A percentile compares a stretch with the other conserved stretches of the same genome.
Conservation (phyloP, 2,797 vertebrate genomes). For the Tokudaia muenninki region DNA sequence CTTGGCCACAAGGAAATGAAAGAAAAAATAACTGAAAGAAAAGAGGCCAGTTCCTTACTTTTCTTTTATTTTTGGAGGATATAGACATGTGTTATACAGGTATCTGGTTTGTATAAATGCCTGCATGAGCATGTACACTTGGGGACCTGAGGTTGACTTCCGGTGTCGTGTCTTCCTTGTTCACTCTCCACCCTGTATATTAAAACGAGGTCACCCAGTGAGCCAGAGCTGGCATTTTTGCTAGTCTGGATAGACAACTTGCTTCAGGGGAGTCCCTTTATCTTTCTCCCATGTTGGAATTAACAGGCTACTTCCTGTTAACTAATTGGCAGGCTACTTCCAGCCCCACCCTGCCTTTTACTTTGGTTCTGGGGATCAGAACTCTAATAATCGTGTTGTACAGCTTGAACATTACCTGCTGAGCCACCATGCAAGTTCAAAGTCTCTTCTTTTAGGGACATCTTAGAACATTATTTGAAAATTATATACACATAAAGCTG, state of each 20-base stretch:
- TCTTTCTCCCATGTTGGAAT: neutral
- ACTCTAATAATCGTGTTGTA: neutral
- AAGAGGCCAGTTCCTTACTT: neutral
- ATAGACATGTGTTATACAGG: neutral
- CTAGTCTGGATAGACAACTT: neutral
- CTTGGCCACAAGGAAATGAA: neutral
- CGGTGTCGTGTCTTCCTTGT: neutral
- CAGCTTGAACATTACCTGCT: neutral
- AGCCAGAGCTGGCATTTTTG: neutral
- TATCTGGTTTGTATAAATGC: neutral
- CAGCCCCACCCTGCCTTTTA: neutral
- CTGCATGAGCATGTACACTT: neutral
- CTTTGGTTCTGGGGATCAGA: neutral
- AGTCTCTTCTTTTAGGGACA: neutral
- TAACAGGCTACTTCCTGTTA: neutral
- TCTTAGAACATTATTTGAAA: neutral
- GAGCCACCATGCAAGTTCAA: no score
- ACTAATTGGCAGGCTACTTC: neutral
- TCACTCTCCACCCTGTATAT: neutral
- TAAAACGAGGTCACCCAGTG: neutral
- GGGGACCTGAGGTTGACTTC: neutral
- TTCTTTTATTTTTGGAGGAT: neutral
- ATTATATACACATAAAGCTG: neutral
- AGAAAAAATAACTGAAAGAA: neutral
- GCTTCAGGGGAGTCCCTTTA: neutral